phyloP scores from a whole-genome alignment of 2,113 vertebrate genomes.

The Toxostoma redivivum region DNA sequence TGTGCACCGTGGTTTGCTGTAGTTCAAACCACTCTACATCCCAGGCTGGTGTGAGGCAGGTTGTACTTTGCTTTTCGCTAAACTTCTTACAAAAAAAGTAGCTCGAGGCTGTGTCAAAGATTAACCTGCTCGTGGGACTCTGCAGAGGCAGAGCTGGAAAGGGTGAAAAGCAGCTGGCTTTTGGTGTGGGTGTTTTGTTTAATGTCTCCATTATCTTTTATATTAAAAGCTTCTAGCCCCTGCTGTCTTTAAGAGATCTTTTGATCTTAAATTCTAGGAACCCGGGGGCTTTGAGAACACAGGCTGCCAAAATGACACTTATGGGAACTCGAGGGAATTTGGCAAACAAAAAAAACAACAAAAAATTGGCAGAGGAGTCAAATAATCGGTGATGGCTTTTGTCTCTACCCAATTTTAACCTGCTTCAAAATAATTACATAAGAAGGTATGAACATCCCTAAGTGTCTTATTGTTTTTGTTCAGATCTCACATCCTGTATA shows the following conservation, averaged over 20 bases:
- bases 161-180: not conserved
- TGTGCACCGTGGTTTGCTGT: not conserved
- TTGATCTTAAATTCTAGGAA: constrained; percentile 45
- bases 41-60: not conserved
- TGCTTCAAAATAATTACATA: not conserved
- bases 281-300: constrained; percentile 21
- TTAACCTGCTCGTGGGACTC: not conserved
- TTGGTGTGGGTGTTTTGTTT: not conserved
- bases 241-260: constrained; percentile 48
- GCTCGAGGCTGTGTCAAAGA: constrained; percentile 61
- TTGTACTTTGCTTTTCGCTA: constrained; percentile 24
- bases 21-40: not conserved
- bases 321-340: not conserved
- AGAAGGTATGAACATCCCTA: not conserved
- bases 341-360: not conserved
- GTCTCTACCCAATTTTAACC: constrained; percentile 24
- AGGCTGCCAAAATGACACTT: not conserved
- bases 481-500: not conserved
- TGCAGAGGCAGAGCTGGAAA: not conserved
- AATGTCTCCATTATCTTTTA: not conserved
- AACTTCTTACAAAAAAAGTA: constrained; percentile 16
- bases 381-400: not conserved
- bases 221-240: constrained; percentile 35
- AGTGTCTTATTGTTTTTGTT: not conserved
- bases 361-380: not conserved